Evolutionary conservation across 2,113 vertebrate genomes (phyloP), one percentile per base, ranked within the genome.

Genomic region (Passer montanus): DNA sequence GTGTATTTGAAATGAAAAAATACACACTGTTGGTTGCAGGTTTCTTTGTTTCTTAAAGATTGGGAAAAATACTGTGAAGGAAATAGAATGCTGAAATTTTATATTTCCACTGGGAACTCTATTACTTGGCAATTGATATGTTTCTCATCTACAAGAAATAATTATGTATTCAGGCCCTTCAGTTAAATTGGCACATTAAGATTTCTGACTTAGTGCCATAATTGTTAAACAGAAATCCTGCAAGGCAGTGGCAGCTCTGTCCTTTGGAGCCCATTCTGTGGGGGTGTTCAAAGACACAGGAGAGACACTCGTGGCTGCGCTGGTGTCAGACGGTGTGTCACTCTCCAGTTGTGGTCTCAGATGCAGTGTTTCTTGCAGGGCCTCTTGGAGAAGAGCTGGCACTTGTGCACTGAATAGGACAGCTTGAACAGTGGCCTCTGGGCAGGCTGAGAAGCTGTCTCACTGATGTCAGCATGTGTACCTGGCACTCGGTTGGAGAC

Each of bases 101-200:
- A 87, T 10, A 59, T 77, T 72, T 82, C 75, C 59, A 86, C 68
- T 55, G 30, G 52, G 84, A 77, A 75, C 56, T 28, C 41, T 74
- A 52, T 52, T 80, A 85, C 70, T 87, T 94, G 89, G 84, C 84
- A 78, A 43, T 33, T 86, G 59, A 81, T 80, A 37, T 19, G 31
- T 89, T 93, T 67, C 22, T 91, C 53, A 44, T 88, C 77, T 91
- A 56, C 41, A 69, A 74, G 70, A 72, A 76, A 76, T 95, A 89
- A 92, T 83, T 96, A 90, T 46, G 31, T 52, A 90, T 88, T 92
- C 93, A 82, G 64, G 55, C 16, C 23, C 28, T 58, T 90, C 78
- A 68, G 64, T 96, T 85, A 96, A 96, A 95, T 26, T 94, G 73
- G 88, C 62, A 80, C n/a, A 76, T 89, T 89, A 75, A 84, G 58